Conservation (phyloP, 2,113 vertebrate genomes). For the Rhinolophus ferrumequinum region DNA sequence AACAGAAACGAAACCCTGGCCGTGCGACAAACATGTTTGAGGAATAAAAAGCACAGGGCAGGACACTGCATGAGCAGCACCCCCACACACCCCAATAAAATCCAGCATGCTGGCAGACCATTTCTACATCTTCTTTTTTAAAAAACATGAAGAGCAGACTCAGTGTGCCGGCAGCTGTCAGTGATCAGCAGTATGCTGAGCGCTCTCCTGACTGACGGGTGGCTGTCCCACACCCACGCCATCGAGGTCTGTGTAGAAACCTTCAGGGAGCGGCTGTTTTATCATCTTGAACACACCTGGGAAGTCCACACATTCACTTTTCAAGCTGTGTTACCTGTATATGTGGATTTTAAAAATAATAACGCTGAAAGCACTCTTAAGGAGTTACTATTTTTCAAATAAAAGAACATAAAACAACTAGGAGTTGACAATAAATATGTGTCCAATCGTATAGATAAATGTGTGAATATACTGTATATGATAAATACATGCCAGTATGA, state of each 20-base stretch:
- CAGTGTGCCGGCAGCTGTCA: not conserved
- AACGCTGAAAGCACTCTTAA: not conserved
- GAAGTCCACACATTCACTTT: not conserved
- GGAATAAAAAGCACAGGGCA: not conserved
- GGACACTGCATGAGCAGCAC: fast-evolving
- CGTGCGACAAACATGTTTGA: not conserved
- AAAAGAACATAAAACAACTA: not conserved
- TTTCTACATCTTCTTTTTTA: not conserved
- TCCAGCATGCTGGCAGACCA: not conserved
- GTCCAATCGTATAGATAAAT: not conserved
- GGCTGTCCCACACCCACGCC: fast-evolving
- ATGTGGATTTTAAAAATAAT: not conserved
- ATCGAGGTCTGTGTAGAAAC: not conserved
- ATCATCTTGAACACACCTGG: not conserved
- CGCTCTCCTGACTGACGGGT: not conserved
- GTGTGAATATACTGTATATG: too few species aligned
- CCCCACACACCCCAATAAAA: not conserved
- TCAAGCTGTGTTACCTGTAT: not conserved
- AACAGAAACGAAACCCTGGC: not conserved
- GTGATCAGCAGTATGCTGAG: fast-evolving
- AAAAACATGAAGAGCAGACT: not conserved
- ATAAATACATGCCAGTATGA: not conserved
- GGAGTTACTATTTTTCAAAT: not conserved
- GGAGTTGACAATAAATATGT: not conserved
- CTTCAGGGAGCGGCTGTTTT: fast-evolving